These are phyloP conservation scores for Chelonoidis abingdonii DNA, from an alignment of 2,113 vertebrate genomes.

Conservation along the genomic window DNA sequence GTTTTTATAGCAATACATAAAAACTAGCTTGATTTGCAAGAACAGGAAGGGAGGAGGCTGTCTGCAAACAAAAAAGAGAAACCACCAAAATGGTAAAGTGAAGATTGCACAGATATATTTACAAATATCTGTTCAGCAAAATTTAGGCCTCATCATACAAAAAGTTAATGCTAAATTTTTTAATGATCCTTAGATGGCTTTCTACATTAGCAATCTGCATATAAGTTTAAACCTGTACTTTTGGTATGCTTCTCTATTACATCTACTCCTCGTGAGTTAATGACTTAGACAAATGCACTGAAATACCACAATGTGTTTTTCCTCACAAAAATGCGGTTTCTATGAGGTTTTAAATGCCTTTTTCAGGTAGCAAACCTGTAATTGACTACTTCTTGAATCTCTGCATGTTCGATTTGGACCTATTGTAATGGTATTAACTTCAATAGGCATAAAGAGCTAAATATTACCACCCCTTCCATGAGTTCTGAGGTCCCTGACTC, in stretches of 20 bases:
- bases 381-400: background rate
- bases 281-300: background rate
- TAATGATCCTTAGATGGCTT: background rate
- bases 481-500: background rate
- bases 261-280: background rate
- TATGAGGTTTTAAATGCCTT: background rate
- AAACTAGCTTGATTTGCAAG: background rate
- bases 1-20: background rate
- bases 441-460: background rate
- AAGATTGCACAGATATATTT: background rate
- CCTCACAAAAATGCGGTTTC: background rate
- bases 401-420: accelerated
- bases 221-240: background rate
- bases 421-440: background rate
- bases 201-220: background rate
- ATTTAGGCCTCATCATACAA: background rate
- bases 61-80: background rate
- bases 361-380: background rate
- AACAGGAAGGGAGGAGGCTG: background rate
- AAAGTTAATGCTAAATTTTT: background rate
- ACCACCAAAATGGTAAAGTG: background rate
- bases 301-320: background rate
- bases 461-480: background rate
- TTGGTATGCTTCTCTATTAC: background rate
- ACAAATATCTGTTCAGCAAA: background rate